phyloP scores from a whole-genome alignment of 2,888 invertebrate species.

The Galeopsomyia nigrocyanea region DNA sequence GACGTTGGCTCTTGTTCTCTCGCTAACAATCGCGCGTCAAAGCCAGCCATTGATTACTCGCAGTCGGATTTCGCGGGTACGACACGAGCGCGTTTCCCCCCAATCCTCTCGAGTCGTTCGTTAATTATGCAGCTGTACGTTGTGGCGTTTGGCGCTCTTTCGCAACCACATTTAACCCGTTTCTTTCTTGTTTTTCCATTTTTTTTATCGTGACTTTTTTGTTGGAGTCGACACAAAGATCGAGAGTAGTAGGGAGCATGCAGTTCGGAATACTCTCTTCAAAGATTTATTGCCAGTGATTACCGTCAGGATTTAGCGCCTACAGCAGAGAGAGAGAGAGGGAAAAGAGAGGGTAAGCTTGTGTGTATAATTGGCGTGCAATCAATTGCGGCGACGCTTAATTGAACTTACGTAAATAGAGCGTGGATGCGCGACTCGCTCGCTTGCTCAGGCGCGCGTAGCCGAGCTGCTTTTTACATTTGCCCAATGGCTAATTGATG shows the following conservation, averaged over 20 bases:
- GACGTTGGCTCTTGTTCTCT: neutral
- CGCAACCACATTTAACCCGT: conserved; percentile 8
- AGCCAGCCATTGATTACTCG: conserved; percentile 10
- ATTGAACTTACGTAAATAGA: conserved; percentile 27
- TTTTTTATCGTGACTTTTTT: neutral
- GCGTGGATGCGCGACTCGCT: too few relatives aligned
- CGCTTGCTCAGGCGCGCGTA: too few relatives aligned
- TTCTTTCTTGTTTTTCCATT: neutral
- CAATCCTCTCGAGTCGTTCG: conserved; percentile 14
- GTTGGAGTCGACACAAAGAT: too few relatives aligned
- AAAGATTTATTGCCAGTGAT: conserved; percentile 15
- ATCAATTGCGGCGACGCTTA: conserved; percentile 18
- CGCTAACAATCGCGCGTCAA: conserved; percentile 16
- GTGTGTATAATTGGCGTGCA: neutral
- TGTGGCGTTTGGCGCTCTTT: conserved; percentile 5
- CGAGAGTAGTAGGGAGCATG: too few relatives aligned
- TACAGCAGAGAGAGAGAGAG: neutral
- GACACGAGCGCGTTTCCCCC: neutral
- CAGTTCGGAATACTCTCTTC: neutral
- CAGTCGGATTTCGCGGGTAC: neutral
- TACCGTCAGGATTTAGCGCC: conserved; percentile 2
- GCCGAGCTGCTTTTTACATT: too few relatives aligned
- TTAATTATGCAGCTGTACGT: conserved; percentile 22
- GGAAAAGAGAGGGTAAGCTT: neutral
- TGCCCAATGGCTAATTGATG: too few relatives aligned